A percentile compares a stretch with the other conserved stretches of the same genome.
Conservation (phyloP, 2,888 invertebrate genomes). For the Chaetogeoica ovagalla region DNA sequence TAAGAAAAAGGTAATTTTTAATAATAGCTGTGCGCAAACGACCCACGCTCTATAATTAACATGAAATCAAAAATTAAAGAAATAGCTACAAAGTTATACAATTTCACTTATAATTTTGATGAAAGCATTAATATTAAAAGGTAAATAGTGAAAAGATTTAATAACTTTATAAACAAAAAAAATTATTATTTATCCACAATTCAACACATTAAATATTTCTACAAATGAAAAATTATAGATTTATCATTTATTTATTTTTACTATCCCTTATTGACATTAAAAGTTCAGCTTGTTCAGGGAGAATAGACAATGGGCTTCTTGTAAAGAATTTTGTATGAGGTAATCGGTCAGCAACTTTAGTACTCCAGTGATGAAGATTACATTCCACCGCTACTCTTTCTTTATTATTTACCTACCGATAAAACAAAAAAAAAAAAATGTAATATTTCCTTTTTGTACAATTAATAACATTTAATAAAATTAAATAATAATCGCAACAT, state of each 20-base stretch:
- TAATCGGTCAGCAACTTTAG: constrained; percentile 67
- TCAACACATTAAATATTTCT: constrained; percentile 5
- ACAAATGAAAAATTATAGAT: constrained; percentile 1
- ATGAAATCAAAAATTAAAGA: too few relatives aligned
- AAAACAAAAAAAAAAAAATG: background rate
- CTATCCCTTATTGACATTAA: constrained; percentile 36
- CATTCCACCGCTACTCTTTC: constrained; percentile 77
- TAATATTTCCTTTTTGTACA: background rate
- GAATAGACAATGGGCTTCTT: constrained; percentile 65
- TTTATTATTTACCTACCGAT: constrained; percentile 69
- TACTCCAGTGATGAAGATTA: constrained; percentile 77
- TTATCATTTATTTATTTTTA: constrained; percentile 1
- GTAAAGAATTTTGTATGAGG: constrained; percentile 65
- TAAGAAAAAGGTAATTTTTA: too few relatives aligned
- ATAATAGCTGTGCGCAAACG: too few relatives aligned
- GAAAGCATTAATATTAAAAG: too few relatives aligned
- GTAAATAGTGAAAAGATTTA: too few relatives aligned
- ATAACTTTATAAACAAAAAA: too few relatives aligned
- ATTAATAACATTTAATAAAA: too few relatives aligned
- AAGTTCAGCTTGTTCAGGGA: constrained; percentile 63
- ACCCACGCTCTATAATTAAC: too few relatives aligned
- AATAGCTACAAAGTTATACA: too few relatives aligned
- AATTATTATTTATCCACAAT: constrained; percentile 15
- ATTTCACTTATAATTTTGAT: too few relatives aligned
- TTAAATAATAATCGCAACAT: constrained; percentile 58